A percentile compares a stretch with the other conserved stretches of the same genome.
phyloP scores from a whole-genome alignment of 2,113 vertebrate species.

The Acanthochromis polyacanthus region DNA sequence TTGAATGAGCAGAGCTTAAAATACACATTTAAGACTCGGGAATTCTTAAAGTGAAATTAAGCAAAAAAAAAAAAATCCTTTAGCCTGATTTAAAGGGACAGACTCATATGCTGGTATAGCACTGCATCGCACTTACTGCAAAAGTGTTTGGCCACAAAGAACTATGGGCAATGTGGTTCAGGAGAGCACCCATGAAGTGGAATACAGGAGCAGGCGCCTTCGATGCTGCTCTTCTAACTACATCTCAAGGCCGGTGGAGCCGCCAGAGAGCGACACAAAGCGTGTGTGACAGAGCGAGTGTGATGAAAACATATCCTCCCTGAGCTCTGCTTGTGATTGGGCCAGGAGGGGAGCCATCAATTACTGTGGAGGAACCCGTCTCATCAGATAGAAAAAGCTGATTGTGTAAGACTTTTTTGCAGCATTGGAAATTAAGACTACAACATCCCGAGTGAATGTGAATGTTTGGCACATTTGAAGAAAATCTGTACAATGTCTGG shows the following conservation, averaged over 20 bases:
- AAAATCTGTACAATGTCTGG: constrained; percentile 85
- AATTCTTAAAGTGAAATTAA: constrained; percentile 37
- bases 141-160: constrained; percentile 88
- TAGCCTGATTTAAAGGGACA: constrained; percentile 29
- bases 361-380: constrained; percentile 29
- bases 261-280: constrained; percentile 19
- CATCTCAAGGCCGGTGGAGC: constrained; percentile 4
- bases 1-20: constrained; percentile 11
- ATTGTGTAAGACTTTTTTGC: constrained; percentile 97
- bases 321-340: constrained; percentile 60
- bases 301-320: constrained; percentile 55
- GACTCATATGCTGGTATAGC: constrained; percentile 22
- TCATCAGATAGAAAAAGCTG: constrained; percentile 67
- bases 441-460: constrained; percentile 72
- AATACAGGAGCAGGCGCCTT: constrained; percentile 61
- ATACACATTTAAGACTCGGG: constrained; percentile 36
- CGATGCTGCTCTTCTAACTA: constrained; percentile 20
- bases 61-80: not conserved
- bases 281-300: constrained; percentile 18
- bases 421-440: constrained; percentile 83
- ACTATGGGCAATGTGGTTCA: constrained; percentile 82
- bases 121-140: constrained; percentile 42
- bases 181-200: constrained; percentile 80
- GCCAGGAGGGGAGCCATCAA: constrained; percentile 48
- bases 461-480: constrained; percentile 94